Base-by-base conservation (phyloP, 2,888 invertebrate species). In the Bembecia ichneumoniformis region DNA sequence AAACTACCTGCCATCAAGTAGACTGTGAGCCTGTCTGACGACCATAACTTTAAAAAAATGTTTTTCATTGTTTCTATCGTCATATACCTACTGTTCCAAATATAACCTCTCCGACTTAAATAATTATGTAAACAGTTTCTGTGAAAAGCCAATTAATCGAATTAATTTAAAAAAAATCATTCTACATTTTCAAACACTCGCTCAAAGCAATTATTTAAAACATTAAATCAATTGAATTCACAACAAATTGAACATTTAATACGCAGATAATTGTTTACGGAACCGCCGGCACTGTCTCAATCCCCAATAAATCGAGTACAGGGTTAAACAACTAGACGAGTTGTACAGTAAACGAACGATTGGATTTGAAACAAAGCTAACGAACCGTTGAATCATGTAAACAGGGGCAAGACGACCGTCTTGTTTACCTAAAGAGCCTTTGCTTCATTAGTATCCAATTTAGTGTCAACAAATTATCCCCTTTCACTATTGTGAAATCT, bases 391-490 rank as follows among this genome's bases (percentile, higher is more conserved):
- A 74, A 79, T 78, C 82, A 81, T 82, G 86, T 87, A 86, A 84
- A 86, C 86, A 86, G 76, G 72, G 74, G 74, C 78, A 84, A 86
- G 84, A 84, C 82, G 81, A 80, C 80, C 77, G 81, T 79, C 82
- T 82, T 86, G 84, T 87, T 87, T 86, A 84, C 81, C 76, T 80
- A 79, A 79, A 82, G 81, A 78, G 82, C 84, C 86, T 87, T 87
- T 87, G 86, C 82, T 87, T 87, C 86, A 87, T 87, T 86, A 87
- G 86, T 82, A 86, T 87, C 82, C 83, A 84, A 86, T 86, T 84
- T 79, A 77, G 83, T 82, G 82, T 82, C 82, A 82, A 84, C 83
- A 84, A 84, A 83, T 86, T 82, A 84, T 81, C 77, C 76, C 70
- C 71, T 75, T 79, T 70, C 65, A 57, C 64, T 64, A 72, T 73